Conservation (phyloP, 2,113 vertebrate species). For the Aphyosemion australe region DNA sequence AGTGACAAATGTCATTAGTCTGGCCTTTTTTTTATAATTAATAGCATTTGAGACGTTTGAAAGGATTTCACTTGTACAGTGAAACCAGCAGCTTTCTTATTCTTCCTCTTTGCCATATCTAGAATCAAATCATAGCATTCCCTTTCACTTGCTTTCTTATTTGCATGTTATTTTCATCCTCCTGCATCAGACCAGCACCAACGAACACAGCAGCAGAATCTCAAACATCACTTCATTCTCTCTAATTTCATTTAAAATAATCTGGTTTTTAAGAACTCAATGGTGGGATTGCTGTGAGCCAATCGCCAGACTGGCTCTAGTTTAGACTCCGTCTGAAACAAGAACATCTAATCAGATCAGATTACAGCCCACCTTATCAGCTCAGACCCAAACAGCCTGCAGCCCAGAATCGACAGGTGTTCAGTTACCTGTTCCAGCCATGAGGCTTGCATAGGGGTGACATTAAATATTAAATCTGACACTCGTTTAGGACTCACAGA, state of each 20-base stretch:
- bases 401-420: slow-evolving; percentile 22
- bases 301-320: slow-evolving; percentile 9
- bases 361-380: slow-evolving; percentile 25
- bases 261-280: background rate
- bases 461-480: no score
- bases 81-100: no score
- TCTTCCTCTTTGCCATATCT: no score
- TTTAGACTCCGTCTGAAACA: slow-evolving; percentile 32
- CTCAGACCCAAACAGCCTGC: background rate
- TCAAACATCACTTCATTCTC: background rate
- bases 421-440: background rate
- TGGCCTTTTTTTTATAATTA: background rate
- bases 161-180: slow-evolving; percentile 47
- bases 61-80: background rate
- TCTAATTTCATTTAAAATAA: background rate
- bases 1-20: background rate
- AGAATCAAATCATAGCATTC: no score
- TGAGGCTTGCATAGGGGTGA: no score
- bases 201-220: background rate
- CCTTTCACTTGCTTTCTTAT: slow-evolving; percentile 24
- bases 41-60: background rate
- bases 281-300: slow-evolving; percentile 4
- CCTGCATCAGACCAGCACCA: background rate
- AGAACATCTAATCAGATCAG: slow-evolving; percentile 20
- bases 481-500: slow-evolving; percentile 68